Conservation (phyloP, 2,888 invertebrate species). For the Clunio marinus region DNA sequence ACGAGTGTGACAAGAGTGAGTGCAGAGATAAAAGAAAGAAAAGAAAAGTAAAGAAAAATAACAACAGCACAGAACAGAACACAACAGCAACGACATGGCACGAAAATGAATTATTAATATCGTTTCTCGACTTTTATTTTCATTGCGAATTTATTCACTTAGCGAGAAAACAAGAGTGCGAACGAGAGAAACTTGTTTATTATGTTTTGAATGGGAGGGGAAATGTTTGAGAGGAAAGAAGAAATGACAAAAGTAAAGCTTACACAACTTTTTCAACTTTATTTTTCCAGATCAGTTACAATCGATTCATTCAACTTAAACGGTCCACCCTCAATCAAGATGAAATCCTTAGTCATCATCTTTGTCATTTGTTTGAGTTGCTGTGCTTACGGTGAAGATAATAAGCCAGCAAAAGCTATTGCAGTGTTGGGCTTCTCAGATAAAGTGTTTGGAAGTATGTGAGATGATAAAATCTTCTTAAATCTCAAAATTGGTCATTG, state of each 20-base stretch:
- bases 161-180: background rate
- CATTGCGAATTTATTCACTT: slow-evolving; percentile 30
- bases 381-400: slow-evolving; percentile 14
- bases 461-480: background rate
- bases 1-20: background rate
- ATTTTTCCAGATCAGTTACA: slow-evolving; percentile 39
- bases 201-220: background rate
- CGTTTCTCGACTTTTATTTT: slow-evolving; percentile 16
- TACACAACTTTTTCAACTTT: slow-evolving; percentile 8
- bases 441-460: slow-evolving; percentile 34
- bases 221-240: background rate
- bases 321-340: slow-evolving; percentile 6
- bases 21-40: background rate
- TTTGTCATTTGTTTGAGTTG: slow-evolving; percentile 22
- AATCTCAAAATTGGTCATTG: slow-evolving; percentile 17
- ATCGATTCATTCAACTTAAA: slow-evolving; percentile 28
- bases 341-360: slow-evolving; percentile 34
- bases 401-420: slow-evolving; percentile 38
- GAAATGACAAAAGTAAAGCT: background rate
- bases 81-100: background rate
- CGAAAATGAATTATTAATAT: slow-evolving; percentile 38
- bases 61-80: too few relatives aligned
- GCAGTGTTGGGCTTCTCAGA: slow-evolving; percentile 9
- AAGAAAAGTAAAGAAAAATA: background rate
- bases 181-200: background rate